Percentiles rank a stretch among this genome's conserved stretches.
These are phyloP conservation scores for Emydura subglobosa DNA, from an alignment of 2,113 vertebrate genomes.

Conservation along the genomic window DNA sequence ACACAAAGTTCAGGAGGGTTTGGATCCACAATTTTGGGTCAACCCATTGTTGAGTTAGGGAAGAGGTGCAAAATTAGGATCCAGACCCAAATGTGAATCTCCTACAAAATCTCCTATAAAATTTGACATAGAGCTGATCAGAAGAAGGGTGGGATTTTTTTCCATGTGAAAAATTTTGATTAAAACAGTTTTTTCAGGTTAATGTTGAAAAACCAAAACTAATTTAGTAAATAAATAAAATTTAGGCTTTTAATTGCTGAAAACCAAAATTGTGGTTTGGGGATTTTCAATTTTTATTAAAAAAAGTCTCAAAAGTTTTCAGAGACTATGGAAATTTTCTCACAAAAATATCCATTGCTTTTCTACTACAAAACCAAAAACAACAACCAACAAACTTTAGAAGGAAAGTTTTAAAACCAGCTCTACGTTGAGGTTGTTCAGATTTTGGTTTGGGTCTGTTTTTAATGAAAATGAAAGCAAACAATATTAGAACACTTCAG, in stretches of 20 bases:
- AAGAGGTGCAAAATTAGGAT: constrained; percentile 12
- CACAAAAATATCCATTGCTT: background rate
- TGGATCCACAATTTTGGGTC: constrained; percentile 19
- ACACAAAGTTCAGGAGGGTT: constrained; percentile 53
- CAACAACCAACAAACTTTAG: background rate
- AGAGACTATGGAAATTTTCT: background rate
- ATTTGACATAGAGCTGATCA: accelerated
- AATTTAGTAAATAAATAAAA: background rate
- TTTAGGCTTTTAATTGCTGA: background rate
- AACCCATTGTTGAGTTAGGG: background rate
- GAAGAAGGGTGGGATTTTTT: background rate
- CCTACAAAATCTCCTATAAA: background rate
- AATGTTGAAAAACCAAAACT: background rate
- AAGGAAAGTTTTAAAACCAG: background rate
- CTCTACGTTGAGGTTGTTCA: background rate
- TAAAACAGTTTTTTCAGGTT: background rate
- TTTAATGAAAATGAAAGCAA: background rate
- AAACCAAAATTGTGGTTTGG: background rate
- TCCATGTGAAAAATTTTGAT: background rate
- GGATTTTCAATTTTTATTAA: background rate
- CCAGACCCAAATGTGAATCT: background rate
- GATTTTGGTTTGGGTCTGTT: background rate
- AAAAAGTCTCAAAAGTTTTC: background rate
- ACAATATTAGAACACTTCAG: background rate
- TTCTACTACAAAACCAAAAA: background rate